These are phyloP conservation scores for Tetranychus piercei DNA, from an alignment of 2,888 invertebrate species.

Conservation along the genomic window DNA sequence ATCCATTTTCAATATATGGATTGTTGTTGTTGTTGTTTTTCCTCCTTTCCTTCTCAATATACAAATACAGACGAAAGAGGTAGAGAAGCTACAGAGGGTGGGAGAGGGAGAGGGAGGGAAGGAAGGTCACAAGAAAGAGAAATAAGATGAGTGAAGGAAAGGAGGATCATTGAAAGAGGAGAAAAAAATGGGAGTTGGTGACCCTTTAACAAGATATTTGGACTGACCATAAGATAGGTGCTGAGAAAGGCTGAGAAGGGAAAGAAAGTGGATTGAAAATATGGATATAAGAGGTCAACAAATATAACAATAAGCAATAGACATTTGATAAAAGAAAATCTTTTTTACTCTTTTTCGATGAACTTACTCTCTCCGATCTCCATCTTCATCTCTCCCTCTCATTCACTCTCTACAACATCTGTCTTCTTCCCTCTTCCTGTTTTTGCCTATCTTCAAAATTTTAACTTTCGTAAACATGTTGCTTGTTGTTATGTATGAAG, in stretches of 20 bases:
- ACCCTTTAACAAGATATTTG: too few species aligned
- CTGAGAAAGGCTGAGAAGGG: too few species aligned
- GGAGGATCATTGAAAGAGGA: background rate
- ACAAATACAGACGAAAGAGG: too few species aligned
- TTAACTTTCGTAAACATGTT: too few species aligned
- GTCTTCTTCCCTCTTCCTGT: background rate
- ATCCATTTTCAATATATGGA: too few species aligned
- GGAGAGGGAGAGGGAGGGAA: background rate
- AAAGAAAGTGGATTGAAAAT: too few species aligned
- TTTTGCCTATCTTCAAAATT: background rate
- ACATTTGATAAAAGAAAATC: slow-evolving; percentile 2
- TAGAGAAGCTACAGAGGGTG: too few species aligned
- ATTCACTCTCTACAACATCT: slow-evolving; percentile 7
- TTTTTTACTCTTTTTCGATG: background rate
- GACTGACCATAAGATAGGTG: too few species aligned
- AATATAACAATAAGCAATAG: background rate
- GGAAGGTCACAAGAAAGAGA: background rate
- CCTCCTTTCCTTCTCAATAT: too few species aligned
- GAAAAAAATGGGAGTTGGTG: background rate
- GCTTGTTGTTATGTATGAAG: too few species aligned
- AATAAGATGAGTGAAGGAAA: background rate
- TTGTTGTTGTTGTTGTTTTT: background rate
- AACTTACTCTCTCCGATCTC: background rate
- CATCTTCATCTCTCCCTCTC: background rate
- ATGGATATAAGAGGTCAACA: too few species aligned